Conservation (phyloP, 2,113 vertebrate species). For the Atherinomorus stipes region DNA sequence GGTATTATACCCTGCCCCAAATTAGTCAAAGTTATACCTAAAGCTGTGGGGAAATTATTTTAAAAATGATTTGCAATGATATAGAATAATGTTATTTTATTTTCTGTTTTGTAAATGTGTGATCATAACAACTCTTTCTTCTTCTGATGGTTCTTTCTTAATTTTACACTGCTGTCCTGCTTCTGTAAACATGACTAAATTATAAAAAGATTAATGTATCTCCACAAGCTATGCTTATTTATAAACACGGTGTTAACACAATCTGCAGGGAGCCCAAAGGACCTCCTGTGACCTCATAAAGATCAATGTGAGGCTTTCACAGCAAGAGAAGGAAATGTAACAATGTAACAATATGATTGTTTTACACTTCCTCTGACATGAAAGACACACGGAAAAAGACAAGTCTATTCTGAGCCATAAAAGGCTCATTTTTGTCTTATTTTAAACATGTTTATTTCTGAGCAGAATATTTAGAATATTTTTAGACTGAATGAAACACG, state of each 20-base stretch:
- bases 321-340: slow-evolving; percentile 85
- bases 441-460: slow-evolving; percentile 84
- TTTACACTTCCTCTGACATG: slow-evolving; percentile 84
- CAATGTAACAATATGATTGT: slow-evolving; percentile 89
- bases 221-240: slow-evolving; percentile 37
- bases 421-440: slow-evolving; percentile 78
- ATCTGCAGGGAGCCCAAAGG: slow-evolving; percentile 35
- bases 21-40: too few relatives aligned
- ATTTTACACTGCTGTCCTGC: not conserved
- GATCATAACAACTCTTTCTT: not conserved
- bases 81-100: not conserved
- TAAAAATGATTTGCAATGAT: not conserved
- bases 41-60: too few relatives aligned
- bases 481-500: slow-evolving; percentile 78
- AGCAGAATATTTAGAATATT: slow-evolving; percentile 77
- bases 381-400: slow-evolving; percentile 77
- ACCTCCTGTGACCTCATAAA: slow-evolving; percentile 79
- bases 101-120: not conserved
- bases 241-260: slow-evolving; percentile 42
- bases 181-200: not conserved
- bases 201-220: slow-evolving; percentile 14
- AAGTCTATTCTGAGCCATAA: slow-evolving; percentile 82
- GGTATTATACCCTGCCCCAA: too few relatives aligned
- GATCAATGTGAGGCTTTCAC: slow-evolving; percentile 82
- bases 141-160: not conserved